A percentile compares a stretch with the other conserved stretches of the same genome.
Conservation (phyloP, 2,888 invertebrate genomes). For the Tenodera sinensis region DNA sequence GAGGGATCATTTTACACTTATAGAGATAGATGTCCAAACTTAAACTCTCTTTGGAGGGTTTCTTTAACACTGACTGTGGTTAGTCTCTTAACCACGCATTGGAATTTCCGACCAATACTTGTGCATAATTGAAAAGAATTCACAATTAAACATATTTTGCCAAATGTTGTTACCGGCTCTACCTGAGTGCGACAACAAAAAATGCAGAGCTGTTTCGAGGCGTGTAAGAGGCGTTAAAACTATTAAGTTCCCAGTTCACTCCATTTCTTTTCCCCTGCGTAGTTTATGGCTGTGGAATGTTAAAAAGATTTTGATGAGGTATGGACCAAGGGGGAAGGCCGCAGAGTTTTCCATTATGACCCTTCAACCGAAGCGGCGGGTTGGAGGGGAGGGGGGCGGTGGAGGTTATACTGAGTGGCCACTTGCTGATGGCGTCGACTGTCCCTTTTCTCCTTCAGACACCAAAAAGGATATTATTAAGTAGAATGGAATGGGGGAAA, state of each 20-base stretch:
- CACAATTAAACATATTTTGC: neutral
- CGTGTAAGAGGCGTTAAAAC: neutral
- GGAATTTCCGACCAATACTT: neutral
- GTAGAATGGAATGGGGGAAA: neutral
- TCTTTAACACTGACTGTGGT: no score
- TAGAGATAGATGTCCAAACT: no score
- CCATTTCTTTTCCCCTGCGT: neutral
- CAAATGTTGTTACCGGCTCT: neutral
- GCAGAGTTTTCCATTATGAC: neutral
- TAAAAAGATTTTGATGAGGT: neutral
- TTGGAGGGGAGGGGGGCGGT: no score
- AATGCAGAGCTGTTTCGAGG: neutral
- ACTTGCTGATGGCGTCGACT: neutral
- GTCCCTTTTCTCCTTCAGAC: neutral
- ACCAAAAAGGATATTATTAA: neutral
- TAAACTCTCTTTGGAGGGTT: no score
- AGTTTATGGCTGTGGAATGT: neutral
- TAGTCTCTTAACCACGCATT: neutral
- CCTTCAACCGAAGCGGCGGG: neutral
- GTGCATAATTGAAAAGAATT: neutral
- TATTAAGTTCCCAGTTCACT: neutral
- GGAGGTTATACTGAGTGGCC: no score
- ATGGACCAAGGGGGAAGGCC: neutral
- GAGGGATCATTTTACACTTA: no score
- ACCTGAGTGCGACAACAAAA: neutral